These are phyloP conservation scores for Platycnemis pennipes DNA, from an alignment of 2,888 invertebrate species.

Conservation along the genomic window DNA sequence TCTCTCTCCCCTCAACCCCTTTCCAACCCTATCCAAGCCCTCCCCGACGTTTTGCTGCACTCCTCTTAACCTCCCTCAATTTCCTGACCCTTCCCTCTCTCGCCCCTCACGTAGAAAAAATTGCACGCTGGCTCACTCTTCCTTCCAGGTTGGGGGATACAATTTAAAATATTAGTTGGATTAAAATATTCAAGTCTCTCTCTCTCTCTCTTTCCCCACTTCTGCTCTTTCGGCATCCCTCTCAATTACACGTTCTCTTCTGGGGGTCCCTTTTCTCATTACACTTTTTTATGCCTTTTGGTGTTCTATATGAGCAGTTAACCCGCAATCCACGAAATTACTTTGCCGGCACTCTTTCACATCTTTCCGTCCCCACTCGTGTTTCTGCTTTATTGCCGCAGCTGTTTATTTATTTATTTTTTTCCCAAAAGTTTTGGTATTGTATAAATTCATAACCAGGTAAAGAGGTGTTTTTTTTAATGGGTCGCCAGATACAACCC, in stretches of 20 bases:
- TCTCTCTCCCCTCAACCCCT: background rate
- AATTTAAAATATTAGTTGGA: slow-evolving; percentile 32
- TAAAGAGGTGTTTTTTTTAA: background rate
- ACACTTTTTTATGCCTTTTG: slow-evolving; percentile 15
- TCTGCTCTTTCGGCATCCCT: background rate
- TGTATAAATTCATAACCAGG: background rate
- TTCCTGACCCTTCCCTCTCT: background rate
- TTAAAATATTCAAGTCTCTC: slow-evolving; percentile 17
- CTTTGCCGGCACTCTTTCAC: background rate
- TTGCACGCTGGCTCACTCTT: background rate
- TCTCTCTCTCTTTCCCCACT: background rate
- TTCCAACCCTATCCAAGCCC: background rate
- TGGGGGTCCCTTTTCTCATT: slow-evolving; percentile 36
- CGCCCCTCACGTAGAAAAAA: background rate
- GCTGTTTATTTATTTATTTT: background rate
- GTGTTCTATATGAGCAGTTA: slow-evolving; percentile 16
- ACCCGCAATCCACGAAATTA: slow-evolving; percentile 11
- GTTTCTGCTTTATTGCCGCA: background rate
- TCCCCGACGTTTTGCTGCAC: background rate
- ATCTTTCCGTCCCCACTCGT: background rate
- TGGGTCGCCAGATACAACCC: background rate
- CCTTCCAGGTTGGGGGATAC: background rate
- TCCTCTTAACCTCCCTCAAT: background rate
- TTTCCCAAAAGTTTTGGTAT: background rate
- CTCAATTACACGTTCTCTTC: background rate